Evolutionary conservation across 2,888 invertebrate species (phyloP).

Genomic region (Aphelenchoides bicaudatus): DNA sequence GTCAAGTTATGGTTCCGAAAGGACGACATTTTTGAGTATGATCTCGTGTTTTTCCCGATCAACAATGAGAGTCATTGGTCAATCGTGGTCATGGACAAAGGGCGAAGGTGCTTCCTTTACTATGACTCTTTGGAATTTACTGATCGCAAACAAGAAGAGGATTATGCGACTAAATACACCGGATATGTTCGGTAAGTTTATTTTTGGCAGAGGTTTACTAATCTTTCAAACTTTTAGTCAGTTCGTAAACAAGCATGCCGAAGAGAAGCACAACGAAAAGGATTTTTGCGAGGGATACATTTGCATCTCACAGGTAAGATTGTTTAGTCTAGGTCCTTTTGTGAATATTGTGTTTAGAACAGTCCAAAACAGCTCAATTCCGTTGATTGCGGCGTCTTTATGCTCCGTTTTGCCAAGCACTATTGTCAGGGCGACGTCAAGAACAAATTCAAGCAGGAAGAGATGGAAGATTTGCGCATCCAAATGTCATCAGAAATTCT

Average conservation of each 20-base stretch:
- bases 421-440: no score
- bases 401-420: no score
- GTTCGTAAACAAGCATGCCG: background rate
- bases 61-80: constrained; percentile 3
- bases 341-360: background rate
- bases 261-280: background rate
- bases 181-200: background rate
- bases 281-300: background rate
- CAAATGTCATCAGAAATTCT: constrained; percentile 2
- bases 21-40: background rate
- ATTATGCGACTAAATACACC: background rate
- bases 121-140: background rate
- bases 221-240: background rate
- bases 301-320: background rate
- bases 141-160: background rate
- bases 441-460: background rate
- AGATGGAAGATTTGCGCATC: background rate
- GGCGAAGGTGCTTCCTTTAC: background rate
- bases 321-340: background rate
- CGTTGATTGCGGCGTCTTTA: constrained; percentile 11
- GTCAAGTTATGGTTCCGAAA: constrained; percentile 3
- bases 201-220: background rate
- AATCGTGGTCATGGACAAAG: background rate
- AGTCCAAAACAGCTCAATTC: background rate
- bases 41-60: background rate